phyloP scores from a whole-genome alignment of 2,888 invertebrate genomes.

The Halictus quadricinctus region DNA sequence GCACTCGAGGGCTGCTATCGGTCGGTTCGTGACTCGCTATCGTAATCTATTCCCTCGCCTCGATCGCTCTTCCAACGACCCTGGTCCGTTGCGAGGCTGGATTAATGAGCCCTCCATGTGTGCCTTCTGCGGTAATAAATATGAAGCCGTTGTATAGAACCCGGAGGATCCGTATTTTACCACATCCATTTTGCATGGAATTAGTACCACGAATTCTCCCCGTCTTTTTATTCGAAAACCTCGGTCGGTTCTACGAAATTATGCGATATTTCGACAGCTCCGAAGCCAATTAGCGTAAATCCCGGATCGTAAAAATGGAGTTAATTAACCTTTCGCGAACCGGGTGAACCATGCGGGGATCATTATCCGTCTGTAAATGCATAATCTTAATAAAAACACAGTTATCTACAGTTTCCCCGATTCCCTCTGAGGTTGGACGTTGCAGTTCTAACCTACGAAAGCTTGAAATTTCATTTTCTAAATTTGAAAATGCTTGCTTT shows the following conservation, averaged over 20 bases:
- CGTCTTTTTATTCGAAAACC: not conserved
- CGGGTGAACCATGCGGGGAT: not conserved
- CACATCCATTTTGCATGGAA: not conserved
- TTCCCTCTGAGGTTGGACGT: no score
- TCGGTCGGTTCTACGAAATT: not conserved
- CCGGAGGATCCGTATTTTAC: not conserved
- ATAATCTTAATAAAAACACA: no score
- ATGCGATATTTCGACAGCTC: not conserved
- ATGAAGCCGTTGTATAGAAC: not conserved
- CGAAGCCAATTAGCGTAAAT: not conserved
- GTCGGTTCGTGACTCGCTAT: conserved; percentile 65
- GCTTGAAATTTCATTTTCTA: not conserved
- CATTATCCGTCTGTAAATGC: not conserved
- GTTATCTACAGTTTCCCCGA: no score
- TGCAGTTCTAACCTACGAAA: no score
- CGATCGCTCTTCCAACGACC: not conserved
- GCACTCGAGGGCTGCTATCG: conserved; percentile 60
- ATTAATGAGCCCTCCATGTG: conserved; percentile 19
- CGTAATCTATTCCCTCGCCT: conserved; percentile 58
- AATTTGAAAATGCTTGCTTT: not conserved
- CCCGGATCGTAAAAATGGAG: not conserved
- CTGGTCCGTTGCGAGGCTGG: not conserved
- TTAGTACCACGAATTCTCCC: not conserved
- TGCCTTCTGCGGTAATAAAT: conserved; percentile 9
- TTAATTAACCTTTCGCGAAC: not conserved